These are phyloP conservation scores for Chromobotia macracanthus DNA, from an alignment of 2,797 vertebrate species.

Conservation along the genomic window DNA sequence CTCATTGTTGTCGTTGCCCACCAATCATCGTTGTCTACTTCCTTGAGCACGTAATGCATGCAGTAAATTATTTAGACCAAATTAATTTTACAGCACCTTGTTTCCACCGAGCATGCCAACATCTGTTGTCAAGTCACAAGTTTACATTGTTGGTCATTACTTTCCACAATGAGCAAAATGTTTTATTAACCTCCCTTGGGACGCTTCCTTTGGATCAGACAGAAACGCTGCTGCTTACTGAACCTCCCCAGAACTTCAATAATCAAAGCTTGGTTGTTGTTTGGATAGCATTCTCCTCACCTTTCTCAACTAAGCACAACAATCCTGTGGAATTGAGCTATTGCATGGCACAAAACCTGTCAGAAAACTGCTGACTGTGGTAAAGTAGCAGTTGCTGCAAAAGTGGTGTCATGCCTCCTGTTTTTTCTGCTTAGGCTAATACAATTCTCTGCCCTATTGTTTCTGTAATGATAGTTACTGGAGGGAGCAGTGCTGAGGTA, in stretches of 20 bases:
- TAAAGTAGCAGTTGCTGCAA: slow-evolving; percentile 70
- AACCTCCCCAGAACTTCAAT: slow-evolving; percentile 81
- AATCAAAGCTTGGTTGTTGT: slow-evolving; percentile 77
- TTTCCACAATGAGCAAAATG: slow-evolving; percentile 87
- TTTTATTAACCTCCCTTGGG: slow-evolving; percentile 84
- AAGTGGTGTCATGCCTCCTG: slow-evolving; percentile 69
- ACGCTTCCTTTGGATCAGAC: slow-evolving; percentile 76
- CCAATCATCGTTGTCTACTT: slow-evolving; percentile 75
- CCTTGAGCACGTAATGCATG: slow-evolving; percentile 84
- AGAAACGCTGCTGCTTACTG: slow-evolving; percentile 77
- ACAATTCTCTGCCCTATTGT: slow-evolving; percentile 70
- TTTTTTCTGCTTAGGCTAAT: slow-evolving; percentile 67
- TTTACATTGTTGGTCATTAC: slow-evolving; percentile 85
- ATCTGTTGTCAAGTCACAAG: slow-evolving; percentile 84
- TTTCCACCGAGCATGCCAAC: slow-evolving; percentile 80
- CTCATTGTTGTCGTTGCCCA: slow-evolving; percentile 77
- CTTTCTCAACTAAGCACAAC: slow-evolving; percentile 65
- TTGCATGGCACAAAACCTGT: slow-evolving; percentile 68
- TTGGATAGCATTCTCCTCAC: slow-evolving; percentile 68
- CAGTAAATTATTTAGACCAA: slow-evolving; percentile 87
- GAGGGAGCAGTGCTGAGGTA: slow-evolving; percentile 26
- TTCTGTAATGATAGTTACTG: slow-evolving; percentile 56
- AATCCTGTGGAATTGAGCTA: slow-evolving; percentile 74
- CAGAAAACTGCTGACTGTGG: slow-evolving; percentile 78
- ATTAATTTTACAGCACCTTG: slow-evolving; percentile 83